Base-by-base conservation (phyloP, 2,888 invertebrate genomes). In the Diloba caeruleocephala region DNA sequence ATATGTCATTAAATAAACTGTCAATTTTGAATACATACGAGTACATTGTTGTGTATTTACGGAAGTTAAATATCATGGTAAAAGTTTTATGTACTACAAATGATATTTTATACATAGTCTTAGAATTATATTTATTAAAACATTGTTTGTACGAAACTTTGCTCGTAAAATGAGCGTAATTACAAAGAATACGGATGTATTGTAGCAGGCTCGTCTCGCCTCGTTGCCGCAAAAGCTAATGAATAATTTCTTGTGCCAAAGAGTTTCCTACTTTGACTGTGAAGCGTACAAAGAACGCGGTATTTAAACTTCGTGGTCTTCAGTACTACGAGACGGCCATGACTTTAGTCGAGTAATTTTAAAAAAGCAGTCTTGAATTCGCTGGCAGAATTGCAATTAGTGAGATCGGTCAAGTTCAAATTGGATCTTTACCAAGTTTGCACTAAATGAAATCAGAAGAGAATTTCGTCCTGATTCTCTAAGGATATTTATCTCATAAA, bases 181-280 rank as follows among this genome's bases (percentile, higher is more conserved):
- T 60, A 63, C 29, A 41, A 14, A 54, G 39, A 65, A 52, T 71
- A 65, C 48, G 50, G 39, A 49, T 37, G 56, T 54, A 65, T 61
- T 45, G 51, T 38, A 23, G 17, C 49, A 43, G 54, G 44, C 66
- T 37, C 56, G 55, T 50, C 42, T 58, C 41, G 62, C 50, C 52
- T 64, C 59, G 54, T 31, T 55, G 46, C 58, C 48, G 53, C 53
- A 76, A 70, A 61, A 56, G 71, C 71, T 83, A 82, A 84, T 84
- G 83, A 84, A 83, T 82, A 83, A 84, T 82, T 84, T 82, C 78
- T 82, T 72, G 71, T 71, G 58, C 72, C 73, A 69, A 82, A 80
- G 76, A 81, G 74, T 81, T 78, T 64, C 58, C 42, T 63, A 62
- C 78, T 81, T 80, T 82, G 84, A 76, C 76, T 78, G 70, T 57